phyloP scores from a whole-genome alignment of 1,140 invertebrate genomes.

The Nixonia krombeini region DNA sequence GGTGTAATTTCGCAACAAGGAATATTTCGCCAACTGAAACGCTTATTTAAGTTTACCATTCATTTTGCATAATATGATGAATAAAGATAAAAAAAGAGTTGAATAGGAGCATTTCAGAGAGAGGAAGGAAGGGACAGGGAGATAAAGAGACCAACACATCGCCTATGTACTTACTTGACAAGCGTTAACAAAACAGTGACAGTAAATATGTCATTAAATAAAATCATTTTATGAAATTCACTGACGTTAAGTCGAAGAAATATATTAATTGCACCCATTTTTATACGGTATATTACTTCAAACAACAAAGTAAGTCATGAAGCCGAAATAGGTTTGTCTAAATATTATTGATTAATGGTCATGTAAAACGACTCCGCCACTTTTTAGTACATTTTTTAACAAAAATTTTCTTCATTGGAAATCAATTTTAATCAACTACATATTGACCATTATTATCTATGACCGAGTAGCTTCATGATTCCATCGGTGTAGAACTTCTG shows the following conservation, averaged over 20 bases:
- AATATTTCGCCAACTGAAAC: constrained; percentile 45
- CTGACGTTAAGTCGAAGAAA: constrained; percentile 6
- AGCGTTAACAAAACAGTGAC: constrained; percentile 21
- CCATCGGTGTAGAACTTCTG: too few relatives aligned
- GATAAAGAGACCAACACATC: constrained; percentile 17
- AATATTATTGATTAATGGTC: too few relatives aligned
- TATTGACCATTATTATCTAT: too few relatives aligned
- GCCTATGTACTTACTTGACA: constrained; percentile 39
- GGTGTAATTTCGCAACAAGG: constrained; percentile 37
- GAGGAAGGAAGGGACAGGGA: neutral
- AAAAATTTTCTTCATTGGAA: too few relatives aligned
- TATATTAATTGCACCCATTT: too few relatives aligned
- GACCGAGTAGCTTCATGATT: too few relatives aligned
- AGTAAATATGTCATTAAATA: constrained; percentile 4
- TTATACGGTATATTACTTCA: too few relatives aligned
- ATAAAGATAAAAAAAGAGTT: constrained; percentile 11
- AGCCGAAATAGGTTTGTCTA: too few relatives aligned
- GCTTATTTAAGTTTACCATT: constrained; percentile 47
- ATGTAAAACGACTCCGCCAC: too few relatives aligned
- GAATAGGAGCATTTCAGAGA: constrained; percentile 6
- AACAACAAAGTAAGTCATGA: too few relatives aligned
- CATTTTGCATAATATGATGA: constrained; percentile 29
- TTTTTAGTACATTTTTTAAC: too few relatives aligned
- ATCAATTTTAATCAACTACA: too few relatives aligned
- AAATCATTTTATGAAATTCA: constrained; percentile 11